Percentiles rank a stretch among this genome's conserved stretches.
Evolutionary conservation across 30 jellyfish, hydroid and myxozoan species (phyloP).

Genomic region (Nemopilema nomurai): DNA sequence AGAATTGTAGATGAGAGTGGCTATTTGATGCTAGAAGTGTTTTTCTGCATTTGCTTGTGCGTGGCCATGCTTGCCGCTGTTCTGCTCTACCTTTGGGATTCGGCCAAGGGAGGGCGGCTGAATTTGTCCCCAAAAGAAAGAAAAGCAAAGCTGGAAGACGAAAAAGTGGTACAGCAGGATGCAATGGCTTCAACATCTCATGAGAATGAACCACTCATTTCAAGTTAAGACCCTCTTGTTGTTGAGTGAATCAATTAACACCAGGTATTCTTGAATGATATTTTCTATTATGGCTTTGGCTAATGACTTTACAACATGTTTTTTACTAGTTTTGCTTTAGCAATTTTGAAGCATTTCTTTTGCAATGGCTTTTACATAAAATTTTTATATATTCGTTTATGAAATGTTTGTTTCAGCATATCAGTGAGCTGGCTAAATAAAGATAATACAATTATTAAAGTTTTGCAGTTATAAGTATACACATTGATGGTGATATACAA

Average conservation of each 20-base stretch:
- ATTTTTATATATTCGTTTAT: too few species aligned
- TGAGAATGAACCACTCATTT: background rate
- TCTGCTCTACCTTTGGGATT: slow-evolving; percentile 44
- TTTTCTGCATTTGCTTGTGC: slow-evolving; percentile 77
- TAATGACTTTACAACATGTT: background rate
- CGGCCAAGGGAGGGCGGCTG: slow-evolving; percentile 43
- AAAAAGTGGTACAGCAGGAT: background rate
- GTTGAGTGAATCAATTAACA: too few species aligned
- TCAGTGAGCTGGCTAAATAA: too few species aligned
- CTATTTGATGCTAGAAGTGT: slow-evolving; percentile 72
- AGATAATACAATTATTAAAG: too few species aligned
- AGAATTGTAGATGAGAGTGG: slow-evolving; percentile 53
- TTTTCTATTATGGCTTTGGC: background rate
- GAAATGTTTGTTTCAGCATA: too few species aligned
- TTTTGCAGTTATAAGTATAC: too few species aligned
- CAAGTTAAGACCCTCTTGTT: too few species aligned
- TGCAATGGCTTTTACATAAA: too few species aligned
- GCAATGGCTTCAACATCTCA: slow-evolving; percentile 44
- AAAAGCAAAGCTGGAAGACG: slow-evolving; percentile 21
- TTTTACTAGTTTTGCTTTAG: too few species aligned
- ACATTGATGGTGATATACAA: too few species aligned
- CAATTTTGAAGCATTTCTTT: too few species aligned
- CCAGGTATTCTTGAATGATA: too few species aligned
- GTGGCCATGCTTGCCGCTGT: slow-evolving; percentile 35
- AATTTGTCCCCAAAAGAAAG: slow-evolving; percentile 24